Base-by-base conservation (phyloP, 2,888 invertebrate species). In the Microdon myrmicae region DNA sequence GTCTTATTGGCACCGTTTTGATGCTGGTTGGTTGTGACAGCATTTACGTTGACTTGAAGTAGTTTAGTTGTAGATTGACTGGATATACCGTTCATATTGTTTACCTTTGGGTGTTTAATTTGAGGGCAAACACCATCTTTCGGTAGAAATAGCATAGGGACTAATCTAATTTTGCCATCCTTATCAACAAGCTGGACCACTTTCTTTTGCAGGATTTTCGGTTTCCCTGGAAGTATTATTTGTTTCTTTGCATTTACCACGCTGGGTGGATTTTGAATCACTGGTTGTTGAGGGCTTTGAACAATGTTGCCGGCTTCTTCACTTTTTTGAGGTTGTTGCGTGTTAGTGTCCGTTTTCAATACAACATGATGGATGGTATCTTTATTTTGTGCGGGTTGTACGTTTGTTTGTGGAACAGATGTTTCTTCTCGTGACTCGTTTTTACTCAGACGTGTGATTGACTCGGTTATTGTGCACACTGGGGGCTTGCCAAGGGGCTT, bases 121-220 rank as follows among this genome's bases (percentile, higher is more conserved):
- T 26, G 22, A 12, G 37, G 10, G 6, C 12, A 1, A 1, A 34
- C 8, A 3, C n/a, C n/a, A n/a, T 9, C 13, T 39, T 45, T 60
- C 13, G 70, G 12, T 2, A 69, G 71, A 2, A 74, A 68, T 1
- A 72, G 44, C 71, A 74, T 72, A 69, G 71, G 72, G 31, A 73
- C 47, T 35, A 68, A 70, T 56, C 72, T 73, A 2, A 73, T 60
- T 56, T 73, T 74, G 1, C 73, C 73, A 32, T 71, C 58, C 16
- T 73, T 70, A 48, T 73, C 72, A 10, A 74, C 68, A 20, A 72
- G 69, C 32, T 73, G 72, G 0, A 73, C 69, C 4, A 72, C 43
- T 64, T 73, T 73, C 48, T 71, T 72, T 43, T 72, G 71, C 4
- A 72, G 67, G 12, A 71, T 49, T 58, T 70, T 68, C 3, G 44